Percentiles rank a stretch among this genome's conserved stretches.
Evolutionary conservation across 2,113 vertebrate genomes (phyloP).

Genomic region (Castor canadensis): DNA sequence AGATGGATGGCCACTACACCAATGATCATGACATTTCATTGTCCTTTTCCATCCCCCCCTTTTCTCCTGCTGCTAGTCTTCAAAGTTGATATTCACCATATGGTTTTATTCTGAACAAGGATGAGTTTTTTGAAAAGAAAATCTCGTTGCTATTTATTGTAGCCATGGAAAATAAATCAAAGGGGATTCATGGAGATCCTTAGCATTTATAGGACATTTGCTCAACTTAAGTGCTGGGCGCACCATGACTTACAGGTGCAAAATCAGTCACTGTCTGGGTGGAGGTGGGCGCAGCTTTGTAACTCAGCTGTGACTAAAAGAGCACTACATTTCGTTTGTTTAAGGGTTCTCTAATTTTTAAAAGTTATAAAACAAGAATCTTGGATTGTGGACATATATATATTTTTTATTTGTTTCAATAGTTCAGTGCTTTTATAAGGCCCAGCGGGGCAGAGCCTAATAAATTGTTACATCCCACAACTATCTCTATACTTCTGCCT

Average conservation of each 20-base stretch:
- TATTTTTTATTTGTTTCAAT: background rate
- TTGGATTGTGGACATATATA: background rate
- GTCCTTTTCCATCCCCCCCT: background rate
- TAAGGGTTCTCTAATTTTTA: background rate
- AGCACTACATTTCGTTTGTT: background rate
- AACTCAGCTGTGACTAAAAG: background rate
- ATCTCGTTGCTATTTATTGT: background rate
- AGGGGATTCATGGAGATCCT: background rate
- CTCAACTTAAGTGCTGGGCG: background rate
- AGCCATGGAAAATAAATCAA: background rate
- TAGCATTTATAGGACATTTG: background rate
- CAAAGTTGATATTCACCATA: background rate
- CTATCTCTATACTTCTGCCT: too few species aligned
- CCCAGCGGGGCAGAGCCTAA: background rate
- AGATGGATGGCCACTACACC: background rate
- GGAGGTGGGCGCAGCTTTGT: background rate
- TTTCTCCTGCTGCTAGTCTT: background rate
- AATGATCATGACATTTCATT: background rate
- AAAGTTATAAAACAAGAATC: background rate
- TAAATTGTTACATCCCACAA: background rate
- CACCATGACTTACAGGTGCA: background rate
- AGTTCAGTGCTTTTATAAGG: background rate
- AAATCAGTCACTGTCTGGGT: background rate
- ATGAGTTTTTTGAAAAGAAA: background rate
- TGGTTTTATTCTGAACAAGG: slow-evolving; percentile 27